Conservation (phyloP, 2,797 vertebrate species). For the Enteromius afrohamiltoni region DNA sequence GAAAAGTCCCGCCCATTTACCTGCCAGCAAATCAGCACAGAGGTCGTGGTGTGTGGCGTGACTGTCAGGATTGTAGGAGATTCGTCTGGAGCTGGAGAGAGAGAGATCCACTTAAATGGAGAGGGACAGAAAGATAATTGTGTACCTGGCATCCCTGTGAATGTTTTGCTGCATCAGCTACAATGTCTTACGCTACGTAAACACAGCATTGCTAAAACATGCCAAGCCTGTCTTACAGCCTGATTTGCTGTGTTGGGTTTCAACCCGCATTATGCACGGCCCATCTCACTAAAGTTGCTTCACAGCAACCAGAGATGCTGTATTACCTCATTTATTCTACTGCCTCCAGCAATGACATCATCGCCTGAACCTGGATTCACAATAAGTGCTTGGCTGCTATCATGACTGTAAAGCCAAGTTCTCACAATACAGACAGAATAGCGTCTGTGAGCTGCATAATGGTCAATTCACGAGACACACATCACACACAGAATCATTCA, state of each 20-base stretch:
- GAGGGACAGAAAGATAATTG: not conserved
- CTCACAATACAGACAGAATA: not conserved
- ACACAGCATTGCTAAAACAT: conserved; percentile 43
- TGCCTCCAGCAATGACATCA: conserved; percentile 55
- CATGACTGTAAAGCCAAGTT: not conserved
- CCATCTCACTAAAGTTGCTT: conserved; percentile 32
- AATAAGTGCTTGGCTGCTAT: conserved; percentile 12
- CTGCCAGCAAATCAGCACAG: conserved; percentile 96
- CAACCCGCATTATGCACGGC: conserved; percentile 24
- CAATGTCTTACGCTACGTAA: conserved; percentile 18
- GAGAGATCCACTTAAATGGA: not conserved
- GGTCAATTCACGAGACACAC: conserved; percentile 3
- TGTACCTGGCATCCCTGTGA: not conserved
- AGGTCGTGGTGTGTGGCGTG: conserved; percentile 93
- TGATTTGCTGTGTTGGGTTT: conserved; percentile 44
- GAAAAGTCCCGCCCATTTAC: conserved; percentile 67
- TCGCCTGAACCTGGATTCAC: conserved; percentile 19
- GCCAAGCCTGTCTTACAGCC: conserved; percentile 50
- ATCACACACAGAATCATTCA: conserved; percentile 1
- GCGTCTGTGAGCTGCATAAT: conserved; percentile 34
- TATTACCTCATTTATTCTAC: conserved; percentile 63
- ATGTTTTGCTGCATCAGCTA: not conserved
- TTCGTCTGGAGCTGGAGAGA: conserved; percentile 75
- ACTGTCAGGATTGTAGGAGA: conserved; percentile 89
- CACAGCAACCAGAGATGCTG: conserved; percentile 59